Evolutionary conservation across 2,797 vertebrate species (phyloP), one percentile per base, ranked within the genome.

Genomic region (Ibycter americanus): DNA sequence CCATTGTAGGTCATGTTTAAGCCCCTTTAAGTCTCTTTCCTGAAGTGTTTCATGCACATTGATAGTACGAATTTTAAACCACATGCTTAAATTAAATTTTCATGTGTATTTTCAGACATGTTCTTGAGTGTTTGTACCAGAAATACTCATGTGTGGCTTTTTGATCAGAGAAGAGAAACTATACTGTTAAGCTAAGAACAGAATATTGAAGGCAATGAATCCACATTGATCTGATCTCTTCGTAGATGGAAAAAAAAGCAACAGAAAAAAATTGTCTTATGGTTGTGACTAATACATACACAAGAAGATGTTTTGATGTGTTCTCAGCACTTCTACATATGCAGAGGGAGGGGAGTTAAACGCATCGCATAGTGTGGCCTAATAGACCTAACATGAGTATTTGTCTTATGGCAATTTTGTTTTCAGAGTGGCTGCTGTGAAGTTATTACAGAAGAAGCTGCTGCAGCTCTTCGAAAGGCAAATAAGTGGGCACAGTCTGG

Each of bases 401-500:
- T 40, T 58, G 36, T 55, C 26, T 63, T 34, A 0, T n/a, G 56
- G 61, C 77, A 36, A 89, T 89, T 86, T 78, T 68, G n/a, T 81
- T 83, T 70, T 38, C 97, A 99, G 99, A 99, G 98, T 15, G 99
- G 99, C 83, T 99, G 98, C 95, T 99, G 99, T 95, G 99, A 99
- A 95, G 99, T 99, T 82, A 99, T 99, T 73, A 99, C 99, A 54
- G 99, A 99, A 87, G 99, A 99, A 96, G 99, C 99, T 4, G 96
- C 98, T 17, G 99, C 99, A 6, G 99, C 99, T 71, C 98, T 99
- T 54, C 98, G 99, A 34, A 99, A 99, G 88, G 99, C 99, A 29
- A 99, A 99, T 74, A 99, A 99, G 77, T 99, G 99, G 99, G 99
- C 99, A 26, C 99, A 99, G 76, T 99, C 99, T 29, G 99, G 99